A percentile compares a stretch with the other conserved stretches of the same genome.
Conservation (phyloP, 2,113 vertebrate genomes). For the human region DNA sequence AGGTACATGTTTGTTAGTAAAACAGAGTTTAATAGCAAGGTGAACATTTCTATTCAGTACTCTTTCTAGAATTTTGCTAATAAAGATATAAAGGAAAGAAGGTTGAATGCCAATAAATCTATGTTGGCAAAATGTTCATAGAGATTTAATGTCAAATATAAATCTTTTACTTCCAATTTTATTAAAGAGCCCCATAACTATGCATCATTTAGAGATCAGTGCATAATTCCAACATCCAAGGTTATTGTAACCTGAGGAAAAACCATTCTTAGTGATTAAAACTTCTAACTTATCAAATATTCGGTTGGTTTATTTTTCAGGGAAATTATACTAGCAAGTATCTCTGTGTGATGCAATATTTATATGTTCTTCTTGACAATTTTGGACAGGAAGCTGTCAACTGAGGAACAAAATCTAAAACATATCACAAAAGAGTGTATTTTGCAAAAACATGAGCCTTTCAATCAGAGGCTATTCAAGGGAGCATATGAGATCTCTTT, state of each 20-base stretch:
- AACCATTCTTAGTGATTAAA: not conserved
- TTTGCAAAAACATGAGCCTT: not conserved
- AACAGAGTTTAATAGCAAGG: not conserved
- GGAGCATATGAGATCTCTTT: not conserved
- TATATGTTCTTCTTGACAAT: not conserved
- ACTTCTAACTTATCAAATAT: not conserved
- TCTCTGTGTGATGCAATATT: not conserved
- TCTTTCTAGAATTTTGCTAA: not conserved
- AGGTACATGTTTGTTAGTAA: not conserved
- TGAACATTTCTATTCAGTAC: not conserved
- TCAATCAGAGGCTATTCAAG: not conserved
- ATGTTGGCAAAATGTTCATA: not conserved
- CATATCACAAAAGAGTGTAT: not conserved
- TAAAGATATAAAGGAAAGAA: not conserved
- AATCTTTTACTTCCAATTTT: not conserved
- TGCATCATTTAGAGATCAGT: not conserved
- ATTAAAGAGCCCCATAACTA: not conserved
- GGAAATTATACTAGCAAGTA: not conserved
- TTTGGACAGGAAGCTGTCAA: not conserved
- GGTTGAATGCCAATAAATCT: not conserved
- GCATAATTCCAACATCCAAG: not conserved
- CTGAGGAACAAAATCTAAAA: constrained; percentile 16
- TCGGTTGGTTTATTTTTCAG: not conserved
- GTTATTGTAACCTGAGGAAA: not conserved
- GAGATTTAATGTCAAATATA: not conserved